Conservation (phyloP, 2,888 invertebrate species). For the Noctua fimbriata region DNA sequence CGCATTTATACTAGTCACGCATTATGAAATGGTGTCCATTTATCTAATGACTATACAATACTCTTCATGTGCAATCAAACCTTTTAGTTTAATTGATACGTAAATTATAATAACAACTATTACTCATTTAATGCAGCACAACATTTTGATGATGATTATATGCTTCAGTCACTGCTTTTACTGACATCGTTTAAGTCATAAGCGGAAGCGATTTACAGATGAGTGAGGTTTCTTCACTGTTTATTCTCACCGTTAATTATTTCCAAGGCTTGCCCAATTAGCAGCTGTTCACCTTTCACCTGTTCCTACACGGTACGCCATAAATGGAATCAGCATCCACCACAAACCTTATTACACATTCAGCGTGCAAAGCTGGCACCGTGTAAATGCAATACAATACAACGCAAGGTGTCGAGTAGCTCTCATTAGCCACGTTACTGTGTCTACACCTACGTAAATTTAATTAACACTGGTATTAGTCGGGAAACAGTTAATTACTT, state of each 20-base stretch:
- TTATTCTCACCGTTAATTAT: background rate
- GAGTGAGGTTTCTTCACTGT: background rate
- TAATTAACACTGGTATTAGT: constrained; percentile 26
- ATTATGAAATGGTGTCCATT: background rate
- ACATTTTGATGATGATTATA: constrained; percentile 57
- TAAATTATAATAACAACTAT: constrained; percentile 52
- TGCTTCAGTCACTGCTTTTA: constrained; percentile 47
- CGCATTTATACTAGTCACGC: background rate
- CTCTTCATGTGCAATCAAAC: constrained; percentile 32
- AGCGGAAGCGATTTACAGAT: constrained; percentile 35
- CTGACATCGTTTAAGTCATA: constrained; percentile 21
- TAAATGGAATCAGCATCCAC: constrained; percentile 9
- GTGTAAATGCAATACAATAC: constrained; percentile 37
- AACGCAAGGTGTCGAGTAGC: constrained; percentile 23
- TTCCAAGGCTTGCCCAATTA: background rate
- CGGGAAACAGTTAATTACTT: constrained; percentile 26
- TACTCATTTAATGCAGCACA: constrained; percentile 49
- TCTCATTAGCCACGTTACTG: constrained; percentile 37
- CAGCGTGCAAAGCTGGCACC: background rate
- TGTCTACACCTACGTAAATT: constrained; percentile 25
- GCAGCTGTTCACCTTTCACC: background rate
- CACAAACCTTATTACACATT: constrained; percentile 20
- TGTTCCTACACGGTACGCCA: background rate
- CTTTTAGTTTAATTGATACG: constrained; percentile 51
- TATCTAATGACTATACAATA: constrained; percentile 10